phyloP scores from a whole-genome alignment of 2,797 vertebrate genomes.

The Chrosomus eos region DNA sequence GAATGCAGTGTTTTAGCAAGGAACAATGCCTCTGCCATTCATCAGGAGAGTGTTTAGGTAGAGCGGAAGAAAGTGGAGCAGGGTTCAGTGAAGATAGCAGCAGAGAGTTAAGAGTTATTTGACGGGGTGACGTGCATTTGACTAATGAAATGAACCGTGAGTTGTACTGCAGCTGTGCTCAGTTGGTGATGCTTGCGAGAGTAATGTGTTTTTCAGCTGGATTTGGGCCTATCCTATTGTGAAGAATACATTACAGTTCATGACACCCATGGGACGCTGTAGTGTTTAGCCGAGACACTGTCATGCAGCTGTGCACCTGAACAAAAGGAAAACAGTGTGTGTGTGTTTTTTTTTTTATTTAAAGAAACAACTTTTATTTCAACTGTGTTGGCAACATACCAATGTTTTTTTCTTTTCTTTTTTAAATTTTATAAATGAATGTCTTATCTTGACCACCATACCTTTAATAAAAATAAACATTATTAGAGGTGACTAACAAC shows the following conservation, averaged over 20 bases:
- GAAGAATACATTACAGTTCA: slow-evolving; percentile 49
- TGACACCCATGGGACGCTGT: slow-evolving; percentile 28
- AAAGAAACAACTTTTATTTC: slow-evolving; percentile 85
- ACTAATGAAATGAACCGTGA: slow-evolving; percentile 53
- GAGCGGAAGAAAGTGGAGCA: slow-evolving; percentile 20
- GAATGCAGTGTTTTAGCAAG: slow-evolving; percentile 23
- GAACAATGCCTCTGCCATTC: slow-evolving; percentile 39
- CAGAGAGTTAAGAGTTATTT: slow-evolving; percentile 30
- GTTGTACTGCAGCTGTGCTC: slow-evolving; percentile 33
- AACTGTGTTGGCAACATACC: slow-evolving; percentile 88
- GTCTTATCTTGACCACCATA: slow-evolving; percentile 86
- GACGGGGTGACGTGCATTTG: slow-evolving; percentile 38
- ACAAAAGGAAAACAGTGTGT: slow-evolving; percentile 11
- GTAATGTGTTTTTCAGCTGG: slow-evolving; percentile 41
- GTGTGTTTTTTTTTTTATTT: slow-evolving; percentile 70
- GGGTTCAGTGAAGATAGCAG: slow-evolving; percentile 27
- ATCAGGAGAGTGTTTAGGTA: slow-evolving; percentile 35
- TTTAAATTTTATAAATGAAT: slow-evolving; percentile 85
- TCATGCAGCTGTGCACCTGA: slow-evolving; percentile 1
- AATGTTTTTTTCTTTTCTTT: slow-evolving; percentile 73
- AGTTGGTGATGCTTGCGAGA: slow-evolving; percentile 26
- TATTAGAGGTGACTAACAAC: slow-evolving; percentile 88
- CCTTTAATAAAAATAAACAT: slow-evolving; percentile 97
- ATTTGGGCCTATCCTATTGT: slow-evolving; percentile 41
- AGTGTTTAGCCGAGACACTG: slow-evolving; percentile 7